Evolutionary conservation across 2,888 invertebrate species (phyloP).

Genomic region (Gisinianus flammeolus): DNA sequence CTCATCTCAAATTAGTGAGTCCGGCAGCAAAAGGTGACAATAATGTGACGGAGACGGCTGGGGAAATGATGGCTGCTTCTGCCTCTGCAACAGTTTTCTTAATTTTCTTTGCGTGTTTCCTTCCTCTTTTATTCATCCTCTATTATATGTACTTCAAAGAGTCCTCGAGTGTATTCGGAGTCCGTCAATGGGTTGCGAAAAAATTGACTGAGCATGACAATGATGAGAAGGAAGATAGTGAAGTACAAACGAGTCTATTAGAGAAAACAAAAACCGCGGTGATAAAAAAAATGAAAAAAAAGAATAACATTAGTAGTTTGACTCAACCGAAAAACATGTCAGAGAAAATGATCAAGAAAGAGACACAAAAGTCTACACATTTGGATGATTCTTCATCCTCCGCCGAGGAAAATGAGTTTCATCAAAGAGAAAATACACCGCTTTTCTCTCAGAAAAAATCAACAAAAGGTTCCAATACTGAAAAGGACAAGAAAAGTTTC

Average conservation of each 20-base stretch:
- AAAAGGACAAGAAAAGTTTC: background rate
- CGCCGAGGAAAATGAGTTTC: background rate
- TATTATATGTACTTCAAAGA: slow-evolving; percentile 7
- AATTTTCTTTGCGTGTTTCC: background rate
- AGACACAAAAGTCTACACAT: background rate
- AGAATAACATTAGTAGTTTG: background rate
- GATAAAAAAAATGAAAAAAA: background rate
- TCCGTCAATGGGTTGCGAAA: background rate
- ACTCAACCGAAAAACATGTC: background rate
- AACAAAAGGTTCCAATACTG: background rate
- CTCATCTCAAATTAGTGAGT: no score
- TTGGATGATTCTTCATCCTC: background rate
- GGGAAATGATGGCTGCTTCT: background rate
- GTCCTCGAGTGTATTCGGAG: background rate
- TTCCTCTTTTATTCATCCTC: background rate
- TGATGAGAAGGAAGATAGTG: background rate
- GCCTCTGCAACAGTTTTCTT: slow-evolving; percentile 6
- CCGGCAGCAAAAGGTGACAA: background rate
- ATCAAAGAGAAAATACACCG: no score
- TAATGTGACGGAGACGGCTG: background rate
- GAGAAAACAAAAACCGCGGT: background rate
- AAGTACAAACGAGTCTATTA: background rate
- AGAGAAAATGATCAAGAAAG: background rate
- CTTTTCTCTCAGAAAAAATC: background rate
- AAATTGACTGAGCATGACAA: slow-evolving; percentile 1